Base-by-base conservation (phyloP, 2,113 vertebrate species). In the Oncorhynchus mykiss region DNA sequence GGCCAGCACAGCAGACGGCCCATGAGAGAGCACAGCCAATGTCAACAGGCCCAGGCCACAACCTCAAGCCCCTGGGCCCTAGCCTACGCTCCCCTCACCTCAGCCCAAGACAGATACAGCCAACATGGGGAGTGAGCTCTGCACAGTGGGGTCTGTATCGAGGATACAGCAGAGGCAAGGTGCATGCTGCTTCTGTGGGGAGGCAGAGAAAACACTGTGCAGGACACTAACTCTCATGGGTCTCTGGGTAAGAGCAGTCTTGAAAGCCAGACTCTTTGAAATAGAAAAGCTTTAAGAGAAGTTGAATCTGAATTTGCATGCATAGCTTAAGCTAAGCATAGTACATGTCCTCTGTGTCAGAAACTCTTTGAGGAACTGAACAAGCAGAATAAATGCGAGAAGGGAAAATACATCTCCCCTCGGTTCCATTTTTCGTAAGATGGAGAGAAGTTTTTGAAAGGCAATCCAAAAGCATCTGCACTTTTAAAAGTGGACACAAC, bases 401-500 rank as follows among this genome's bases (percentile, higher is more conserved):
- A 82, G 77, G 70, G 8, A 81, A 82, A 76, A 70, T 60, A 67
- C 24, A 84, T 82, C 75, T 76, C 73, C 78, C 84, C 76, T 29
- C 39, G 34, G 83, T 77, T 82, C 49, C 29, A 62, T 75, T 83
- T 86, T 67, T 80, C 71, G 70, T 73, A 67, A 60, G 74, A 74
- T 14, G 72, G 49, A 75, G 80, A 84, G 60, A 48, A 59, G 78
- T 79, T 77, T 86, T 77, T 59, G 48, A 67, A 77, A 78, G 80
- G 76, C 79, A 87, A 87, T 84, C 76, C 83, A 85, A 83, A 75
- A 87, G 84, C 87, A 91, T 92, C 88, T 92, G 87, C 73, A 84
- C 73, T 78, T 77, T 79, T 80, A 83, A 84, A 80, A 76, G 68
- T 85, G 76, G 82, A 80, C 77, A 82, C 88, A 89, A 89, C 89